Evolutionary conservation across 2,797 vertebrate genomes (phyloP).

Genomic region (Tapera naevia): DNA sequence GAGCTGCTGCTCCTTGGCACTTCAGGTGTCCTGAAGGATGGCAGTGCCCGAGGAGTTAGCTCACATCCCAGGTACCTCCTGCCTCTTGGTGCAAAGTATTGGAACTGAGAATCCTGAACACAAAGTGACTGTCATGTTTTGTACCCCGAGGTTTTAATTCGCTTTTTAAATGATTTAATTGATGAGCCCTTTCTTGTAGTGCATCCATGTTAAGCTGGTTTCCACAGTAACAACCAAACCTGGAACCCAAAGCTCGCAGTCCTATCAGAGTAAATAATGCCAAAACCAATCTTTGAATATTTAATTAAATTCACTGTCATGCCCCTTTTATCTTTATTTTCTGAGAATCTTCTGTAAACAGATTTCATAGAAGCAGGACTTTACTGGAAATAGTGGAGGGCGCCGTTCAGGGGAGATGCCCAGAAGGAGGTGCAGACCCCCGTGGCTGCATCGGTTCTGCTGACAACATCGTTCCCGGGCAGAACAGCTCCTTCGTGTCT

Average conservation of each 20-base stretch:
- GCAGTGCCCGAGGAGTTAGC: neutral
- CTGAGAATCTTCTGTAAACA: neutral
- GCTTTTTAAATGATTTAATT: conserved; percentile 63
- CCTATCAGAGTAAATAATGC: conserved; percentile 63
- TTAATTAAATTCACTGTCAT: conserved; percentile 17
- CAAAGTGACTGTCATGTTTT: conserved; percentile 16
- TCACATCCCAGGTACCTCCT: neutral
- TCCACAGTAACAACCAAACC: conserved; percentile 74
- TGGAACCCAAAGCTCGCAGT: conserved; percentile 23
- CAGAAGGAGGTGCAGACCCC: neutral
- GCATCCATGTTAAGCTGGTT: conserved; percentile 47
- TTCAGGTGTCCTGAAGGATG: neutral
- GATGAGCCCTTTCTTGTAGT: conserved; percentile 61
- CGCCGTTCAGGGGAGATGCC: neutral
- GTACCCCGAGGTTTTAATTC: conserved; percentile 38
- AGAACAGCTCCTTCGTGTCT: fast-evolving
- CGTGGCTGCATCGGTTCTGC: fast-evolving
- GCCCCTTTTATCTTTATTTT: conserved; percentile 17
- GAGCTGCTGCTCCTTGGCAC: neutral
- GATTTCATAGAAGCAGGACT: neutral
- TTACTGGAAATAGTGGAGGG: neutral
- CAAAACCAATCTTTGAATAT: conserved; percentile 16
- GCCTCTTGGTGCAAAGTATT: neutral
- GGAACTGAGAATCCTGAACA: neutral
- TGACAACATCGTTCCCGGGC: fast-evolving